Evolutionary conservation across 2,113 vertebrate genomes (phyloP).

Genomic region (Strix aluco): DNA sequence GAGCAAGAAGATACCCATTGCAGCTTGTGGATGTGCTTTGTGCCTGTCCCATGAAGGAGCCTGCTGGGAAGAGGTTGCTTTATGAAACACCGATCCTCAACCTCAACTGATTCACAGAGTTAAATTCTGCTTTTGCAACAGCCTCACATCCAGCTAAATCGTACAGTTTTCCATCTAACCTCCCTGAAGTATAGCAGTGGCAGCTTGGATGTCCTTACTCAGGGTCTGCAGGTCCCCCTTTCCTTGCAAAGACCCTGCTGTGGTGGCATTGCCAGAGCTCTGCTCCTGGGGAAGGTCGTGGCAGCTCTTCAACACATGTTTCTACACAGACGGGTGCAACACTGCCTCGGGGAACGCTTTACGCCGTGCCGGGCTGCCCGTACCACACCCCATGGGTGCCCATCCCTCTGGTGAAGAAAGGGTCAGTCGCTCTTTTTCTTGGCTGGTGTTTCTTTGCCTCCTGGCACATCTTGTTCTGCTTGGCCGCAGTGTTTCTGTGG

Average conservation of each 20-base stretch:
- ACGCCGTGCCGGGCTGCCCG: fast-evolving
- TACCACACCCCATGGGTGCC: neutral
- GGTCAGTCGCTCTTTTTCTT: neutral
- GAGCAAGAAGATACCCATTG: neutral
- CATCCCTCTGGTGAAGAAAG: neutral
- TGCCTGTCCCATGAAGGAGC: neutral
- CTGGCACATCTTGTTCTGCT: neutral
- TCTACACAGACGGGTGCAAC: neutral
- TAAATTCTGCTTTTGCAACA: neutral
- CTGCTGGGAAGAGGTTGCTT: neutral
- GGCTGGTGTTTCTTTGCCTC: neutral
- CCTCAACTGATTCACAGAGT: neutral
- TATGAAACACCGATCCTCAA: neutral
- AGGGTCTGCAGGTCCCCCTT: neutral
- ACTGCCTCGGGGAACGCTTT: neutral
- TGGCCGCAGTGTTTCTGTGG: neutral
- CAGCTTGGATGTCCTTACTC: neutral
- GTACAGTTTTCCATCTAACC: neutral
- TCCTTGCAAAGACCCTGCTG: neutral
- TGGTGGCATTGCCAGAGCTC: neutral
- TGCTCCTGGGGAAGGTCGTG: neutral
- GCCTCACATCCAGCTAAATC: neutral
- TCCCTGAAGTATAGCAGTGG: neutral
- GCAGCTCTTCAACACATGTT: neutral
- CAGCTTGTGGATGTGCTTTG: neutral